Conservation (phyloP, 2,797 vertebrate species). For the Cyclura pinguis region DNA sequence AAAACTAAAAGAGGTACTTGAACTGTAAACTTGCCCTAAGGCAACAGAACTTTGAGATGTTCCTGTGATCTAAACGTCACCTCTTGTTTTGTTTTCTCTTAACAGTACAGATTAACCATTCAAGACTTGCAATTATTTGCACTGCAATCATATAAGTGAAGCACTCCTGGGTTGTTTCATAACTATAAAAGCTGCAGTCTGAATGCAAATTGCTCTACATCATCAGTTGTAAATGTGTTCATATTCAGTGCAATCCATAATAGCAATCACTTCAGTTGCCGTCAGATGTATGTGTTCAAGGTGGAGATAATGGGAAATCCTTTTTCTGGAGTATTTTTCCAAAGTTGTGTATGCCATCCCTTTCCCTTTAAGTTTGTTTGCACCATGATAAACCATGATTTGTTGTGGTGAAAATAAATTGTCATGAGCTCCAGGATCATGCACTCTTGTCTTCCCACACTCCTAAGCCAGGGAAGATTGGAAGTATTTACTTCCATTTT, state of each 20-base stretch:
- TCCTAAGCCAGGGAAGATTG: background rate
- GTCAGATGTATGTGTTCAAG: slow-evolving; percentile 16
- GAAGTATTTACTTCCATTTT: background rate
- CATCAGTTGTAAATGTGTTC: slow-evolving; percentile 33
- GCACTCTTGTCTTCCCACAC: background rate
- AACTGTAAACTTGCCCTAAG: slow-evolving; percentile 49
- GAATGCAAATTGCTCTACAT: slow-evolving; percentile 42
- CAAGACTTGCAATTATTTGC: background rate
- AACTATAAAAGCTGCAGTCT: slow-evolving; percentile 41
- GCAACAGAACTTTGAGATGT: slow-evolving; percentile 34
- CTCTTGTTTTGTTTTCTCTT: slow-evolving; percentile 38
- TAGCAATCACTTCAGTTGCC: slow-evolving; percentile 24
- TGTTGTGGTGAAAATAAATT: background rate
- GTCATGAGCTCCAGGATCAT: background rate
- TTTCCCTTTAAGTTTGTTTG: background rate
- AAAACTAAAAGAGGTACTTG: slow-evolving; percentile 52
- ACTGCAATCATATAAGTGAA: slow-evolving; percentile 22
- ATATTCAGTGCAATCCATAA: slow-evolving; percentile 24
- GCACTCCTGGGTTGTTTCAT: slow-evolving; percentile 24
- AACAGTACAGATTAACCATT: slow-evolving; percentile 59
- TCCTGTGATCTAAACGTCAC: slow-evolving; percentile 45
- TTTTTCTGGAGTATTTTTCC: background rate
- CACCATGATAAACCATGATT: background rate
- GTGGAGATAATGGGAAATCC: background rate
- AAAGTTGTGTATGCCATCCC: background rate